phyloP scores from a whole-genome alignment of 2,797 vertebrate species.

The Pipistrellus nathusii region DNA sequence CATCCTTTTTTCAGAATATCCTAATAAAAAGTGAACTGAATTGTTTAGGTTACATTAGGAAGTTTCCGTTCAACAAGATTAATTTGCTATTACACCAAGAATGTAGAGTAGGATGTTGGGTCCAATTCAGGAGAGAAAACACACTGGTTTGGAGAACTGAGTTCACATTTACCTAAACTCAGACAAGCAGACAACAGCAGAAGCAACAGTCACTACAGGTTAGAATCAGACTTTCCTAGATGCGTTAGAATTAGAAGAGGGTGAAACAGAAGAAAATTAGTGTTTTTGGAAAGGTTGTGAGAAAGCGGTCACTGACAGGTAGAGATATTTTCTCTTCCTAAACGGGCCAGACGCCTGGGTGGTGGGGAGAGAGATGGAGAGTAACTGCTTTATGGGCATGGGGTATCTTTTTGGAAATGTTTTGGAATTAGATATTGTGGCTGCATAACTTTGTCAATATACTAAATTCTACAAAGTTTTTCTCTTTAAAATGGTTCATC shows the following conservation, averaged over 20 bases:
- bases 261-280: neutral
- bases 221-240: neutral
- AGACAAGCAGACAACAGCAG: neutral
- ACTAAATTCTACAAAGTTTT: neutral
- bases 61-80: conserved; percentile 33
- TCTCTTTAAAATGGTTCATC: neutral
- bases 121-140: neutral
- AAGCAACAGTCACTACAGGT: neutral
- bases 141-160: neutral
- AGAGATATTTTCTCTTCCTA: neutral
- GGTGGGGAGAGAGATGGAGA: fast-evolving
- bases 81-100: neutral
- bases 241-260: neutral
- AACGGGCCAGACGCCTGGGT: neutral
- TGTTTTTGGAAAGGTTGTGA: neutral
- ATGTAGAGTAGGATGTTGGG: neutral
- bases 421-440: neutral
- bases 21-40: conserved; percentile 22
- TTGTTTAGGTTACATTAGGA: neutral
- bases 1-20: neutral
- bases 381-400: neutral
- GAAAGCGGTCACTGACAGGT: neutral
- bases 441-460: neutral
- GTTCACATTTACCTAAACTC: conserved; percentile 1
- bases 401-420: neutral